A percentile compares a stretch with the other conserved stretches of the same genome.
Conservation (phyloP, 1,140 invertebrate species). For the Magallana ariakensis region DNA sequence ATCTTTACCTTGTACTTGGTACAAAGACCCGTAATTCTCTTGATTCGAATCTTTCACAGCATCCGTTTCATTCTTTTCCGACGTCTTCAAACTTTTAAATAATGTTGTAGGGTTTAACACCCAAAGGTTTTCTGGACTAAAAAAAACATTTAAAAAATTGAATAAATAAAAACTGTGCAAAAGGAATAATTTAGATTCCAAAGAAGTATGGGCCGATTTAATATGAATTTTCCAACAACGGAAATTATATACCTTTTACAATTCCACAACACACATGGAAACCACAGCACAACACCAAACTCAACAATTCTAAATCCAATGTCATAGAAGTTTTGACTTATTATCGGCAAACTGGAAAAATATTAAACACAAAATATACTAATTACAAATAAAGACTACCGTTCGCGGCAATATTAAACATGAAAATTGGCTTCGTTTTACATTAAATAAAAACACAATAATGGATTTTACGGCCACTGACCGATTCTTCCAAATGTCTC, state of each 20-base stretch:
- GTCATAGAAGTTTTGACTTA: conserved; percentile 94
- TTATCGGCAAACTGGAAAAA: conserved; percentile 87
- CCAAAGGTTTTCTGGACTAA: conserved; percentile 93
- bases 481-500: conserved; percentile 95
- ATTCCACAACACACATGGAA: conserved; percentile 96
- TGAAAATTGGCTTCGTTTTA: too few species aligned
- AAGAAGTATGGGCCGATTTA: too few species aligned
- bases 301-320: conserved; percentile 93
- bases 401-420: not conserved
- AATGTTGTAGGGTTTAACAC: conserved; percentile 94
- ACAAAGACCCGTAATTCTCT: conserved; percentile 44
- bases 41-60: conserved; percentile 41
- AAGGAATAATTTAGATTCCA: too few species aligned
- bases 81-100: conserved; percentile 81
- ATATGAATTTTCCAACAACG: too few species aligned
- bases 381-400: not conserved
- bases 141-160: conserved; percentile 52
- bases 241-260: conserved; percentile 91
- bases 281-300: conserved; percentile 96
- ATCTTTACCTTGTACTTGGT: conserved; percentile 5
- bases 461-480: conserved; percentile 78
- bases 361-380: conserved; percentile 27
- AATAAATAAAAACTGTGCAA: not conserved
- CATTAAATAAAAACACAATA: not conserved
- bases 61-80: conserved; percentile 56